Evolutionary conservation across 2,113 vertebrate genomes (phyloP), one percentile per base, ranked within the genome.

Genomic region (Lampris megalopsis): DNA sequence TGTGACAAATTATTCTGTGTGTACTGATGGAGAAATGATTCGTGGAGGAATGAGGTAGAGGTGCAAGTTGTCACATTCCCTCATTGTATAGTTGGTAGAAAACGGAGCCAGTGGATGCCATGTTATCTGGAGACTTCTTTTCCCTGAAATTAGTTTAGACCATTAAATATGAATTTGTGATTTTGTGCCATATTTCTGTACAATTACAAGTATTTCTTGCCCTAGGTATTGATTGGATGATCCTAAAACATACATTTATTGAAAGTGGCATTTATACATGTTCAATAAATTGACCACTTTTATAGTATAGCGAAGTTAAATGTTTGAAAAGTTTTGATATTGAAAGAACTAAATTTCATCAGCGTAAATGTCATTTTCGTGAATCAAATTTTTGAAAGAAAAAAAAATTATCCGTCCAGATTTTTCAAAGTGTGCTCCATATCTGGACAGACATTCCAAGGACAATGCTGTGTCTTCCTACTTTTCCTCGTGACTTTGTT

Each of bases 21-120:
- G 68, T 69, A 68, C 80, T 69, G 4, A 37, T 36, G 68, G 81
- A 7, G 75, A 75, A 42, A 64, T 9, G 42, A 73, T 78, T 82
- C 58, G 24, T 47, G 65, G 58, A 9, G 62, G 52, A 76, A 84
- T 79, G 59, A 80, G 24, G 24, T 24, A 24, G 24, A 24, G 24
- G 76, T 53, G 60, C 63, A 10, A 49, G 59, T 52, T 53, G 64
- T 70, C 75, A 88, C 70, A 77, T 80, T 74, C 61, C 81, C 41
- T 74, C 52, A 40, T 56, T 24, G 37, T 1, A 3, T 36, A 5
- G 76, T 69, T 64, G 54, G 2, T 9, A 62, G 74, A 77, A 73
- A 43, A 1, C 41, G 11, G 9, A 11, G 58, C 4, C 62, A 76
- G 54, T 62, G 37, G 40, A 54, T 49, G 49, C 63, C 7, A 7